Evolutionary conservation across 2,888 invertebrate genomes (phyloP).

Genomic region (Mesopsocus fuscifrons): DNA sequence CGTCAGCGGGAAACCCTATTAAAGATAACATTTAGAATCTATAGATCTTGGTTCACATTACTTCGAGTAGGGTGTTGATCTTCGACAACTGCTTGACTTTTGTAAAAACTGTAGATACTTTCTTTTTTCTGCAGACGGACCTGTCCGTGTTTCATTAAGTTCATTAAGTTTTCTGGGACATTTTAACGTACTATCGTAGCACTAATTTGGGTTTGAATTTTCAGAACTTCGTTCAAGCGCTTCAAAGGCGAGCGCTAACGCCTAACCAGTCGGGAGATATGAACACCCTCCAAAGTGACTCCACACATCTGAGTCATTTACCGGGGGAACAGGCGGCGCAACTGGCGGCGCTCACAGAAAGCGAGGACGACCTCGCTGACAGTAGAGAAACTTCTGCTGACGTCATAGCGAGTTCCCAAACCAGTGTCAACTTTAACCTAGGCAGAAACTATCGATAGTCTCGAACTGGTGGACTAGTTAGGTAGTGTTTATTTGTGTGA

Average conservation of each 20-base stretch:
- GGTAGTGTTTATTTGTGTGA: not conserved
- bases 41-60: too few species aligned
- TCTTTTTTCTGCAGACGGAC: too few species aligned
- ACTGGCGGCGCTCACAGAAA: constrained; percentile 5
- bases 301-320: constrained; percentile 55
- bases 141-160: too few species aligned
- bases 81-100: too few species aligned
- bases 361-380: constrained; percentile 4
- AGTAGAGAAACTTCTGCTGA: constrained; percentile 7
- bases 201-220: too few species aligned
- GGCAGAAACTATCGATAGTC: constrained; percentile 5
- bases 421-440: constrained; percentile 7
- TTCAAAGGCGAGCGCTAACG: constrained; percentile 44
- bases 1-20: too few species aligned
- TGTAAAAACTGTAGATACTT: too few species aligned
- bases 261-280: constrained; percentile 31
- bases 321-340: constrained; percentile 36
- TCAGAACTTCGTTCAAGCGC: constrained; percentile 61
- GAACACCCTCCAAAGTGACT: constrained; percentile 53
- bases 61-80: too few species aligned
- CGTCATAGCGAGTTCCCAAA: constrained; percentile 8
- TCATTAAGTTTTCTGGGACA: too few species aligned
- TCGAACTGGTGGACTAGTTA: not conserved
- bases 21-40: too few species aligned
- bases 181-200: too few species aligned